These are phyloP conservation scores for Sardinella longiceps DNA, from an alignment of 2,797 vertebrate genomes.

Conservation along the genomic window DNA sequence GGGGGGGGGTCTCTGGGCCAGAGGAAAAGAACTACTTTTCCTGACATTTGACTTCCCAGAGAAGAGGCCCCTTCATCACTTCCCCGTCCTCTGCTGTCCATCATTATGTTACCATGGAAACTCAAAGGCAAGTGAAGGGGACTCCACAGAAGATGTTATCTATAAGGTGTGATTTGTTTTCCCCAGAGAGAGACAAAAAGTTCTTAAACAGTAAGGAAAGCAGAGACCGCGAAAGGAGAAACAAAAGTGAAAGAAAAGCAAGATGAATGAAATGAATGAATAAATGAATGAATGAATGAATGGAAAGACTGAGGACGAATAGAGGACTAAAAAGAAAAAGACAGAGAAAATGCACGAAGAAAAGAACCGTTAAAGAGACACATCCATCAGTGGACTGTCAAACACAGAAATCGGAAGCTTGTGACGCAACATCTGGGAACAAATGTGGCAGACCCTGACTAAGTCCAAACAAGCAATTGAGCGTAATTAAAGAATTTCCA, in stretches of 20 bases:
- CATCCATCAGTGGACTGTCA: constrained; percentile 55
- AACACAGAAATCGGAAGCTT: constrained; percentile 51
- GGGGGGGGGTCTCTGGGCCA: not conserved
- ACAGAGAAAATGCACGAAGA: not conserved
- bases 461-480: constrained; percentile 65
- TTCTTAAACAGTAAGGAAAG: not conserved
- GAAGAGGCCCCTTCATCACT: not conserved
- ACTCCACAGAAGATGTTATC: constrained; percentile 12
- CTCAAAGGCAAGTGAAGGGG: not conserved
- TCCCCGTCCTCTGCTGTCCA: not conserved
- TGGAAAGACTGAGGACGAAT: not conserved
- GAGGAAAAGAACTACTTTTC: not conserved
- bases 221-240: not conserved
- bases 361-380: constrained; percentile 38
- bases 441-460: constrained; percentile 59
- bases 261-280: not conserved
- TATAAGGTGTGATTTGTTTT: not conserved
- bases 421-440: constrained; percentile 61
- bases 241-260: not conserved
- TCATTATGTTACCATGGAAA: not conserved
- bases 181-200: not conserved
- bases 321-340: constrained; percentile 15
- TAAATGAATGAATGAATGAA: not conserved
- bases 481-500: constrained; percentile 73
- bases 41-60: constrained; percentile 1